Percentiles rank a stretch among this genome's conserved stretches.
Evolutionary conservation across 1,140 invertebrate genomes (phyloP).

Genomic region (Philaenus spumarius): DNA sequence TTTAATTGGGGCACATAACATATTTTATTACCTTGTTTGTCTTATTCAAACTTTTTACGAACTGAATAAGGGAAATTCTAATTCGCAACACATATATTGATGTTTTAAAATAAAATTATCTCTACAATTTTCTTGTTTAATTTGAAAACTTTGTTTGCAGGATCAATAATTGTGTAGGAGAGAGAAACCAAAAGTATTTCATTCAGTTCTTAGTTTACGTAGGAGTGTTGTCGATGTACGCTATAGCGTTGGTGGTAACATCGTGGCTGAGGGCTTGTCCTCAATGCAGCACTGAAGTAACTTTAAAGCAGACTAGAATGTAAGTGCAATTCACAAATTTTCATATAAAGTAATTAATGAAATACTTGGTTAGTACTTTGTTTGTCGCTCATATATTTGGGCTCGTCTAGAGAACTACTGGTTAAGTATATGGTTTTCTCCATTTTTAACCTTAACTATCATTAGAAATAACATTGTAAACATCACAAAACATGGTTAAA

Average conservation of each 20-base stretch:
- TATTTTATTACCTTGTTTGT: no score
- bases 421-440: no score
- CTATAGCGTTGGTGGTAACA: constrained; percentile 59
- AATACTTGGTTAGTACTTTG: no score
- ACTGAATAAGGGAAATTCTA: background rate
- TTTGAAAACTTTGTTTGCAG: constrained; percentile 44
- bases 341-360: no score
- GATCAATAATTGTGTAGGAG: constrained; percentile 93
- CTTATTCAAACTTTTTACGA: no score
- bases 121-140: background rate
- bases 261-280: constrained; percentile 71
- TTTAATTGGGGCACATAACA: no score
- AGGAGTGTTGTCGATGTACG: constrained; percentile 57
- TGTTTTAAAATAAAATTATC: no score
- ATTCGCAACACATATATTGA: background rate
- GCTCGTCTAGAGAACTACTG: no score
- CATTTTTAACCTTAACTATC: no score
- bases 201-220: constrained; percentile 86
- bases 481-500: no score
- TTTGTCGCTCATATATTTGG: no score
- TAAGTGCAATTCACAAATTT: constrained; percentile 49
- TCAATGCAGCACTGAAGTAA: constrained; percentile 57
- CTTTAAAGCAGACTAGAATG: constrained; percentile 68
- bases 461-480: no score
- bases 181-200: constrained; percentile 91